These are phyloP conservation scores for Galerucella calmariensis DNA, from an alignment of 2,888 invertebrate genomes.

Conservation along the genomic window DNA sequence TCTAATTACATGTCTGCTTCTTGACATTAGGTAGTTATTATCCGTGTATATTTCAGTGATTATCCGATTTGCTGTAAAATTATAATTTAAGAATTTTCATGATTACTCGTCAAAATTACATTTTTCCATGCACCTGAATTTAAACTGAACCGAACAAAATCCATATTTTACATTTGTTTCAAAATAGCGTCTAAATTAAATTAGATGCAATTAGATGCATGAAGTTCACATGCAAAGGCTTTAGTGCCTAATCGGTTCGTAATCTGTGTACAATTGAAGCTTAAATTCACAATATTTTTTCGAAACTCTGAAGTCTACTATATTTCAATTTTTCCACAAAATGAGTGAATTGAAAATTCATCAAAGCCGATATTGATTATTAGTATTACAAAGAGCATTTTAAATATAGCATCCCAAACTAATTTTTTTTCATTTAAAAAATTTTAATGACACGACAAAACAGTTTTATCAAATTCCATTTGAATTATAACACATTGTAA, in stretches of 20 bases:
- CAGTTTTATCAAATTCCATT: too few species aligned
- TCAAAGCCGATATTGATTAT: background rate
- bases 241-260: background rate
- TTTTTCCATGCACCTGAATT: background rate
- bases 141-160: background rate
- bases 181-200: background rate
- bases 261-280: background rate
- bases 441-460: too few species aligned
- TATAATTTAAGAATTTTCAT: background rate
- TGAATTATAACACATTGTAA: too few species aligned
- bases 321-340: background rate
- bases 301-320: background rate
- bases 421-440: background rate
- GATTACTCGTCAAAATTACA: background rate
- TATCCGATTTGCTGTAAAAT: background rate
- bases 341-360: background rate
- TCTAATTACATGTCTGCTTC: too few species aligned
- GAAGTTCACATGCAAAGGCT: background rate
- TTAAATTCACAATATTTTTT: background rate
- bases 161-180: slow-evolving; percentile 5
- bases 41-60: too few species aligned
- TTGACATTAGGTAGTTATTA: too few species aligned
- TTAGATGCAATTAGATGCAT: background rate
- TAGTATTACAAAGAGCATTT: background rate
- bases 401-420: background rate